phyloP scores from a whole-genome alignment of 2,113 vertebrate species.

The Oryzias celebensis region DNA sequence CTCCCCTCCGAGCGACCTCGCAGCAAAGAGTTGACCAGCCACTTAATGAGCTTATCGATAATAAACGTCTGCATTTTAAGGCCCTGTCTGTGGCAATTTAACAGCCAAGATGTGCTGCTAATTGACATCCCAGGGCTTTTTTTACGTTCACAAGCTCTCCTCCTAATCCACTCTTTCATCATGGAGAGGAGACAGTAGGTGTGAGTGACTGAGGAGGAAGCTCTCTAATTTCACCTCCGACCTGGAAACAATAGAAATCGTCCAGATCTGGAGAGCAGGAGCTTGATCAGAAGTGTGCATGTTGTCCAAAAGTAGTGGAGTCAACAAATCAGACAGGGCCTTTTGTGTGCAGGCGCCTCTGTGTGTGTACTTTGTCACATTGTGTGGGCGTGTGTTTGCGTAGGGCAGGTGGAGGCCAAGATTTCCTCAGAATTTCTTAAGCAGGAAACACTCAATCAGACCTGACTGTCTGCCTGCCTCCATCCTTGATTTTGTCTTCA shows the following conservation, averaged over 20 bases:
- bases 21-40: conserved; percentile 57
- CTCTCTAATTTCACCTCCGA: conserved; percentile 57
- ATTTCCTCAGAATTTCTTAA: conserved; percentile 52
- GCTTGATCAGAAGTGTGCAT: conserved; percentile 36
- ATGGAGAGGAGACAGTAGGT: conserved; percentile 54
- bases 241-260: conserved; percentile 53
- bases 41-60: conserved; percentile 60
- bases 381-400: conserved; percentile 35
- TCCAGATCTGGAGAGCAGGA: conserved; percentile 15
- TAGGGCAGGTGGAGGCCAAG: conserved; percentile 48
- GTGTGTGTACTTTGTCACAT: conserved; percentile 41
- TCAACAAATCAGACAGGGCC: conserved; percentile 59
- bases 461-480: conserved; percentile 56
- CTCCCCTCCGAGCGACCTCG: conserved; percentile 45
- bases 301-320: conserved; percentile 43
- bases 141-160: conserved; percentile 26
- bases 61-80: conserved; percentile 54
- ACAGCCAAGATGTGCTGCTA: conserved; percentile 50
- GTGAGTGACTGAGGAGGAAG: conserved; percentile 61
- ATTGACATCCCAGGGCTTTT: conserved; percentile 56
- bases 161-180: conserved; percentile 73
- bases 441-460: conserved; percentile 75
- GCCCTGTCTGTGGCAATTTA: conserved; percentile 50
- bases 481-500: conserved; percentile 75
- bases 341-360: conserved; percentile 52